These are phyloP conservation scores for Leptinotarsa peninsularis DNA, from an alignment of 2,888 invertebrate species.

Conservation along the genomic window DNA sequence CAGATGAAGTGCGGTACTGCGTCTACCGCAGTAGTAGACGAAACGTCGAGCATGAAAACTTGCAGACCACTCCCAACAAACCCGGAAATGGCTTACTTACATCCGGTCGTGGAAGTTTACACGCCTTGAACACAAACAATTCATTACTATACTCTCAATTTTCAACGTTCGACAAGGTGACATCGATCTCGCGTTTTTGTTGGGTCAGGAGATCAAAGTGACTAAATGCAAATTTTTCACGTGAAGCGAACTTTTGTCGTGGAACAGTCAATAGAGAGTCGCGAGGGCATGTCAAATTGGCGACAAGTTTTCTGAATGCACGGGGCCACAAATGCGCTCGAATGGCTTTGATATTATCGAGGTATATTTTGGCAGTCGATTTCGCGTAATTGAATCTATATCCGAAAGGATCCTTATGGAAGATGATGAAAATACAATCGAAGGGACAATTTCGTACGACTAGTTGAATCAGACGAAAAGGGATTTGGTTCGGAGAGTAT, in stretches of 20 bases:
- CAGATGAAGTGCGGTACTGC: too few relatives aligned
- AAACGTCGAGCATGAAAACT: too few relatives aligned
- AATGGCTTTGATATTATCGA: slow-evolving; percentile 6
- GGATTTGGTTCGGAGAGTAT: too few relatives aligned
- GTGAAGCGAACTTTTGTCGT: neutral
- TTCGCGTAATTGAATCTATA: neutral
- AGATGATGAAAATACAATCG: neutral
- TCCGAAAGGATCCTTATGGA: neutral
- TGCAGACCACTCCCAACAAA: too few relatives aligned
- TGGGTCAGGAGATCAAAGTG: neutral
- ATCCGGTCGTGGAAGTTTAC: too few relatives aligned
- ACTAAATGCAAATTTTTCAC: slow-evolving; percentile 7
- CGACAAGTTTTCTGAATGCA: slow-evolving; percentile 11
- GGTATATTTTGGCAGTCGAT: slow-evolving; percentile 8
- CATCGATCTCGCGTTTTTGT: neutral
- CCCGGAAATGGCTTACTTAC: too few relatives aligned
- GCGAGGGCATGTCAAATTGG: slow-evolving; percentile 13
- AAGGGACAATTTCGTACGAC: neutral
- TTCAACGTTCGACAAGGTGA: neutral
- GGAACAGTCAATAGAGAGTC: slow-evolving; percentile 3
- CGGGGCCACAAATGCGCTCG: neutral
- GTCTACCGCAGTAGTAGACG: too few relatives aligned
- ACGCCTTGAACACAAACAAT: too few relatives aligned
- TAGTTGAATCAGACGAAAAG: too few relatives aligned
- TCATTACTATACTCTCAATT: neutral